Base-by-base conservation (phyloP, 37 sponge, comb jelly and placozoan genomes). In the Spongilla lacustris region DNA sequence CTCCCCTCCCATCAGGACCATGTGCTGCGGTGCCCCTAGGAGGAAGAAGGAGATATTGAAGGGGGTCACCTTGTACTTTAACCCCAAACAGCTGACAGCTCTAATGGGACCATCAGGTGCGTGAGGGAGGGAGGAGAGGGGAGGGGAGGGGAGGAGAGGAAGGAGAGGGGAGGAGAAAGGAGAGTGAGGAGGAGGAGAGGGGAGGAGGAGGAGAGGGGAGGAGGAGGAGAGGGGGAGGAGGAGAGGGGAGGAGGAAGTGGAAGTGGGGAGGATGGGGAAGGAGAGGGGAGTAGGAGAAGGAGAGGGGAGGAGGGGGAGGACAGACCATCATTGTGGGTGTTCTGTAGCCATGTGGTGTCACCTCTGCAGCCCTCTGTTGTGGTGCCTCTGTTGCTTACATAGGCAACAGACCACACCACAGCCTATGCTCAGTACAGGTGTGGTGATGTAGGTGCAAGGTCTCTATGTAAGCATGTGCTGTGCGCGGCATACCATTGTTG, bases 21-120 rank as follows among this genome's bases (percentile, higher is more conserved):
- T 70, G 71, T 70, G 71, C 29, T 30, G 29, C 29, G 29, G 29
- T 70, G 6, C 29, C 29, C 27, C 27, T 3, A 70, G 33, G 50
- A 41, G n/a, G 28, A 25, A 28, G 70, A 81, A 81, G 31, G 35
- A 68, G 82, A 81, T 81, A 68, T 68, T 92, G 66, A 70, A 88
- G 69, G 88, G 83, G 4, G 73, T 92, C 4, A 79, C 88, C 17
- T 27, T 76, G 14, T 88, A 78, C 71, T 92, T 92, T 71, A 92
- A 92, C 69, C 92, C 92, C 28, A 88, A 88, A 30, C 77, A 92
- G 50, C 74, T 92, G 30, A 82, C 88, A 6, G 92, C 89, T 4
- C 79, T 92, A 8, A 88, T 92, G 93, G 86, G 80, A 22, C 80
- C 86, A n/a, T 79, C 86, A 70, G 58, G 76, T 73, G 10, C 37